Evolutionary conservation across 2,113 vertebrate species (phyloP).

Genomic region (Mormoops blainvillei): DNA sequence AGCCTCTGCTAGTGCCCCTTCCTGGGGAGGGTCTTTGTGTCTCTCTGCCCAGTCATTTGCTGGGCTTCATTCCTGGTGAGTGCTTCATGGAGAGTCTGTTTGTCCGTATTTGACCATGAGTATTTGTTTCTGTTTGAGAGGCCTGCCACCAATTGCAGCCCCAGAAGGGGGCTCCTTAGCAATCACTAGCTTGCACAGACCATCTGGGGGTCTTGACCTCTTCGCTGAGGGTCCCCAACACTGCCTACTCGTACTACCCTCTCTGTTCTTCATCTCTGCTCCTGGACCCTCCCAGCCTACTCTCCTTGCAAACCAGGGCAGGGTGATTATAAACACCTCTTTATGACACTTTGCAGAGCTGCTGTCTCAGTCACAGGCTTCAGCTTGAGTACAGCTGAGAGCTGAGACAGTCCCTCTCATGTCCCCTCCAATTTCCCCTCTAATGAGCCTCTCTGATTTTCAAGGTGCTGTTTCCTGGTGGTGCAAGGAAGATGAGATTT

Average conservation of each 20-base stretch:
- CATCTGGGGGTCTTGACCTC: not conserved
- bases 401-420: not conserved
- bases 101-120: not conserved
- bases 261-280: not conserved
- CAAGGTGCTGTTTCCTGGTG: constrained; percentile 26
- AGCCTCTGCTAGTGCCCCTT: not conserved
- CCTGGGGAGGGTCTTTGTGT: not conserved
- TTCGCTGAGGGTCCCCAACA: not conserved
- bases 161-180: not conserved
- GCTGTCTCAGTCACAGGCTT: not conserved
- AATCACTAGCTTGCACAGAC: not conserved
- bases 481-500: constrained; percentile 15
- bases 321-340: not conserved
- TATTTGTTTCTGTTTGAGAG: not conserved
- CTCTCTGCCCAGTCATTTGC: not conserved
- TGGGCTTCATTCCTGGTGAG: not conserved
- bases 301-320: not conserved
- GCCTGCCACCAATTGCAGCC: not conserved
- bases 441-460: constrained; percentile 35
- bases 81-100: not conserved
- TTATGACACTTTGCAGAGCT: not conserved
- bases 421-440: not conserved
- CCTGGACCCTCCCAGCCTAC: not conserved
- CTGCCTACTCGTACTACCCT: not conserved
- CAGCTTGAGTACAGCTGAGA: not conserved